These are phyloP conservation scores for Menidia beryllina DNA, from an alignment of 2,113 vertebrate genomes.

Conservation along the genomic window DNA sequence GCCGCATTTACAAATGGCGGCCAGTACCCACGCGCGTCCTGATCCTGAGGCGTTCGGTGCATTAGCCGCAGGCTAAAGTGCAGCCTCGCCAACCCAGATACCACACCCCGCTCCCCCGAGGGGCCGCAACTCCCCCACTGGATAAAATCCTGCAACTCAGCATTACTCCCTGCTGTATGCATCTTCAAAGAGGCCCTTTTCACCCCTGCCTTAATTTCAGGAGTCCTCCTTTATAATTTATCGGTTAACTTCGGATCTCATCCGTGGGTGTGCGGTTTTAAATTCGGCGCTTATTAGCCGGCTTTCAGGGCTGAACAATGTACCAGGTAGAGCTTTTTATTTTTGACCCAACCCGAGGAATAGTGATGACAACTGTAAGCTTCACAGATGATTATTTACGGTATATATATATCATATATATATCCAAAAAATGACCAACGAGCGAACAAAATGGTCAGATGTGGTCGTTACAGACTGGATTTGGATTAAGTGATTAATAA, in stretches of 20 bases:
- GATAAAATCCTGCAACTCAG: conserved; percentile 61
- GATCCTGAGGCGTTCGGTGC: conserved; percentile 5
- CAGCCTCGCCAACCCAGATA: conserved; percentile 53
- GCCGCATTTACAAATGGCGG: conserved; percentile 19
- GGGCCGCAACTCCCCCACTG: conserved; percentile 41
- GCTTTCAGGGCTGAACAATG: neutral
- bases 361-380: too few species aligned
- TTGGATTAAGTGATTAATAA: too few species aligned
- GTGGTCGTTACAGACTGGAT: too few species aligned
- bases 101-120: conserved; percentile 22
- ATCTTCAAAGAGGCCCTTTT: conserved; percentile 63
- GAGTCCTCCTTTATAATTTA: conserved; percentile 20
- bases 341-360: neutral
- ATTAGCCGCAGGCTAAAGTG: conserved; percentile 58
- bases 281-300: neutral
- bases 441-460: too few species aligned
- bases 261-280: neutral
- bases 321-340: neutral
- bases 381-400: too few species aligned
- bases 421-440: too few species aligned
- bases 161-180: conserved; percentile 34
- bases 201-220: conserved; percentile 41
- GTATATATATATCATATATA: too few species aligned
- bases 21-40: conserved; percentile 25
- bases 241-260: conserved; percentile 3